Conservation (phyloP, 2,888 invertebrate genomes). For the Ephialtes manifestator region DNA sequence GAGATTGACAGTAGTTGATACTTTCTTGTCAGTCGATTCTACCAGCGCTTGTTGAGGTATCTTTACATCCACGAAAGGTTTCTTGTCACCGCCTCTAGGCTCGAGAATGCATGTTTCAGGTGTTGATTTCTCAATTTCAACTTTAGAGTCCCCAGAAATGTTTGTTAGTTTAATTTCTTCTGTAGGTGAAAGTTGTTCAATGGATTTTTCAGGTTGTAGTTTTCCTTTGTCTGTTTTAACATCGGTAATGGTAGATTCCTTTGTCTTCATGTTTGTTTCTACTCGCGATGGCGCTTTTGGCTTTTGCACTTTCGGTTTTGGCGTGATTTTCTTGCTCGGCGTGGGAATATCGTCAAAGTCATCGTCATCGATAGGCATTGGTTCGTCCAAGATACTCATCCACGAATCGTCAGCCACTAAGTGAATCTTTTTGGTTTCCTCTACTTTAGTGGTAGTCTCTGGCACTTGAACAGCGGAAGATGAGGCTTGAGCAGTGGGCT, state of each 20-base stretch:
- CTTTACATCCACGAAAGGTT: background rate
- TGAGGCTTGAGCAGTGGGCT: background rate
- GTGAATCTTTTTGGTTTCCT: constrained; percentile 63
- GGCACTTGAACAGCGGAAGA: background rate
- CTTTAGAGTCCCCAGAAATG: background rate
- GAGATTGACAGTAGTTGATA: constrained; percentile 63
- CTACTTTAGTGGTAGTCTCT: constrained; percentile 26
- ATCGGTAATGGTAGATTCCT: background rate
- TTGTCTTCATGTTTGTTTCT: background rate
- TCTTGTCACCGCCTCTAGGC: constrained; percentile 2
- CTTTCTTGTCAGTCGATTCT: constrained; percentile 39
- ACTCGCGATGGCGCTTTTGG: background rate
- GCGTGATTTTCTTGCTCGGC: constrained; percentile 51
- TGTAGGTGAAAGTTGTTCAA: background rate
- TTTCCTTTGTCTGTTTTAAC: constrained; percentile 21
- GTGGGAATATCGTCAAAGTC: constrained; percentile 73
- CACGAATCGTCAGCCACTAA: constrained; percentile 76
- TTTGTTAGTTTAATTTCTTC: constrained; percentile 32
- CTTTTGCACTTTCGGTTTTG: constrained; percentile 11
- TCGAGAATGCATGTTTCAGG: background rate
- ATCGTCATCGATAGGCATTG: constrained; percentile 78
- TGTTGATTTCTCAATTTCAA: background rate
- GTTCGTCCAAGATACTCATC: constrained; percentile 80
- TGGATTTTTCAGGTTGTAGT: background rate
- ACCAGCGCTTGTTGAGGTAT: background rate